Evolutionary conservation across 2,113 vertebrate species (phyloP).

Genomic region (Spea bombifrons): DNA sequence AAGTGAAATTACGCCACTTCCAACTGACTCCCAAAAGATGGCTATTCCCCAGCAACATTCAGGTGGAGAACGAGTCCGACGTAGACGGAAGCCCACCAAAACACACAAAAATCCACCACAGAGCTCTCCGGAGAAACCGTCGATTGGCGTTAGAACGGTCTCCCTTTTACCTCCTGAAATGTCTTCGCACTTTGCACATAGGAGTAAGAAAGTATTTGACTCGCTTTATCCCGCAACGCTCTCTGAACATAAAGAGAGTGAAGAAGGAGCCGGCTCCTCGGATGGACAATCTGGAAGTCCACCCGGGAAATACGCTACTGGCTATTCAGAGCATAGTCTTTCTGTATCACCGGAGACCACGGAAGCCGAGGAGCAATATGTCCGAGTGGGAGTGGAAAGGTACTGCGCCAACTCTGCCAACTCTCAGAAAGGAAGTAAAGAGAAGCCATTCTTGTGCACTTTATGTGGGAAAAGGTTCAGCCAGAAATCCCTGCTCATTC

Average conservation of each 20-base stretch:
- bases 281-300: not conserved
- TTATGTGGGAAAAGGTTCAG: conserved; percentile 28
- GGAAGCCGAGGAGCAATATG: not conserved
- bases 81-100: conserved; percentile 24
- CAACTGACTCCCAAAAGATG: not conserved
- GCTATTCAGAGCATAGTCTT: not conserved
- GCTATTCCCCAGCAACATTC: not conserved
- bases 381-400: not conserved
- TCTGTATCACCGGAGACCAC: not conserved
- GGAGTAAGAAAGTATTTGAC: too few relatives aligned
- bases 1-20: not conserved
- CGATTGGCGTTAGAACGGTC: not conserved
- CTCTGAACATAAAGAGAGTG: not conserved
- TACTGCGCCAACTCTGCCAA: not conserved
- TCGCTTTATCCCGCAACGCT: not conserved
- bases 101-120: conserved; percentile 18
- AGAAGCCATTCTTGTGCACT: conserved; percentile 30
- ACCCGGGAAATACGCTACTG: too few relatives aligned
- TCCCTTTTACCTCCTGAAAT: not conserved
- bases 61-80: not conserved
- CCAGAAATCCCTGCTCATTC: conserved; percentile 36
- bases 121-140: conserved; percentile 4
- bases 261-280: not conserved
- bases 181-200: not conserved
- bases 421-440: conserved; percentile 12